phyloP scores from a whole-genome alignment of 2,888 invertebrate genomes.

The Nymphalis urticae region DNA sequence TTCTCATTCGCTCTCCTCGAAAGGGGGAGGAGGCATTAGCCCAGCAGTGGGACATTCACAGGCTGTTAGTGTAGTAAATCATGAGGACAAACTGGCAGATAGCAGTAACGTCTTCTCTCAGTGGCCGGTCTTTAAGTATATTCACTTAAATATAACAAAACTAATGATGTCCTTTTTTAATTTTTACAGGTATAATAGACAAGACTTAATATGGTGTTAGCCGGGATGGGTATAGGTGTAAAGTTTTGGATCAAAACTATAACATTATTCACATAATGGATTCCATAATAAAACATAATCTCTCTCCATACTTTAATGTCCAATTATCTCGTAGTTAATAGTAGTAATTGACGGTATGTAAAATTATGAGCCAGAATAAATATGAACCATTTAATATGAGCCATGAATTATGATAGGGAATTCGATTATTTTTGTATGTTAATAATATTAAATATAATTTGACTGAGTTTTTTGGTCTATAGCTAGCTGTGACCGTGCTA shows the following conservation, averaged over 20 bases:
- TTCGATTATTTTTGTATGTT: background rate
- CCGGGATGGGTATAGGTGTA: constrained; percentile 23
- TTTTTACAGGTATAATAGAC: constrained; percentile 18
- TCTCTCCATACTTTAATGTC: background rate
- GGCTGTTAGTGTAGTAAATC: too few relatives aligned
- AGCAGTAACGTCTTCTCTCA: too few relatives aligned
- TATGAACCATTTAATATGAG: background rate
- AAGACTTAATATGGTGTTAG: constrained; percentile 16
- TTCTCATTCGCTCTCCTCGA: too few relatives aligned
- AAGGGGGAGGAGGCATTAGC: too few relatives aligned
- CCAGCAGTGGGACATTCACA: too few relatives aligned
- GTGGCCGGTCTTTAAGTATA: too few relatives aligned
- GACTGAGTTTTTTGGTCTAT: background rate
- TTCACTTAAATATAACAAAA: background rate
- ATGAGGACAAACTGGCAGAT: too few relatives aligned
- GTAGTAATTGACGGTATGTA: background rate
- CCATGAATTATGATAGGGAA: background rate
- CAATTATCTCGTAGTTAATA: background rate
- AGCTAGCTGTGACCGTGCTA: background rate
- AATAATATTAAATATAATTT: background rate
- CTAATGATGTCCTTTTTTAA: background rate
- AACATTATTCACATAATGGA: background rate
- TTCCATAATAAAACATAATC: background rate
- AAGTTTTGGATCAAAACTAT: constrained; percentile 11
- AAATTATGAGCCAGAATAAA: background rate